Evolutionary conservation across 2,888 invertebrate genomes (phyloP), one percentile per base, ranked within the genome.

Genomic region (Drosophila anomelani): DNA sequence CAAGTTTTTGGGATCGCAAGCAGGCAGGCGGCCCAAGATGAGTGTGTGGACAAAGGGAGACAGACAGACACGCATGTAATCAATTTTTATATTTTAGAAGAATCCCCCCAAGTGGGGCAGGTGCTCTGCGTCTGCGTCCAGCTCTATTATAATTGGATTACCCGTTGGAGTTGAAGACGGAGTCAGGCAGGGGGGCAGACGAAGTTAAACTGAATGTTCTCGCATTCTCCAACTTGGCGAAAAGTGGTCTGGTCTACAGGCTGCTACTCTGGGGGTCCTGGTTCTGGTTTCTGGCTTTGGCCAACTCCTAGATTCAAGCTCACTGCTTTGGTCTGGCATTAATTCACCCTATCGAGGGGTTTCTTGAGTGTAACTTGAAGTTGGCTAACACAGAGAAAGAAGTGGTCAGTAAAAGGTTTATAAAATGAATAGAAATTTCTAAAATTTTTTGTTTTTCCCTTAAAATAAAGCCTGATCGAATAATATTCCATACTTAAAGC

Each of bases 91-190:
- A 81, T 87, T 84, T 68, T 68, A 68, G 67, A 68, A 85, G 84
- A 85, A 69, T 77, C 79, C 66, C 75, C 43, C 73, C 72, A 41
- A 51, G 75, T 56, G 58, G 46, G 75, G 81, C 85, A 85, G 85
- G 85, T 85, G 88, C 43, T 58, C 51, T 12, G 32, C 38, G 38
- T 36, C 26, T 12, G 32, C 41, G 41, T 46, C 46, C 46, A 55
- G 66, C 66, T 76, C 84, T 77, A 79, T 80, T 80, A 85, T 88
- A 85, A 85, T 85, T 85, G 85, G 86, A 83, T 85, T 83, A 85
- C 75, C 63, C 41, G 47, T 54, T 47, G 60, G 53, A 29, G 61
- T 67, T 20, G 20, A 20, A 20, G 20, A 1, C 59, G 53, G 43
- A 17, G 47, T 47, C 44, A 23, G 23, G 23, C 23, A 23, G 29